Evolutionary conservation across 1,140 invertebrate genomes (phyloP), one percentile per base, ranked within the genome.

Genomic region (Cotesia vestalis): DNA sequence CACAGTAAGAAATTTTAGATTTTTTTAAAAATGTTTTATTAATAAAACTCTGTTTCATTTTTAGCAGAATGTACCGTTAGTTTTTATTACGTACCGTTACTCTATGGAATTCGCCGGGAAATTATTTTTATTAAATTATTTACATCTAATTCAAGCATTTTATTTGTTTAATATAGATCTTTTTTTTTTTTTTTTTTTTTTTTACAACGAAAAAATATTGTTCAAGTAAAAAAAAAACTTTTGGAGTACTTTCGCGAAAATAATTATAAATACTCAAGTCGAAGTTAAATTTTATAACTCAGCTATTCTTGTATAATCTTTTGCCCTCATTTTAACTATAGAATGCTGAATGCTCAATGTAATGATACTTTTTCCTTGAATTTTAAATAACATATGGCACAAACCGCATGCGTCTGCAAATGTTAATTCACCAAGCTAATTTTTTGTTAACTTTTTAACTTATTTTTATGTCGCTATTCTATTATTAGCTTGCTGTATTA

Each of bases 1-100:
- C 60, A 53, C 76, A 62, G 81, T 83, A 17, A 81, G 80, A 76
- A 51, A 20, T 27, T 14, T 27, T 14, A 12, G 14, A 62, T 40
- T 64, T 64, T 53, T 4, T 62, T 52, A 2, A 9, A 27, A 20
- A 17, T 17, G 17, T 17, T 34, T 55, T 0, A 11, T 17, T 46
- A 66, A 51, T 38, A 9, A 9, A 51, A 14, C 2, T 38, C 36
- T 34, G 4, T 0, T n/a, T 36, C 1, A 62, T 46, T 40, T 63
- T 14, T 4, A 14, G 38, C 46, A 9, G 27, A 70, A 53, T 70
- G 12, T 38, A 69, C 67, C 67, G 67, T 69, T 69, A 69, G 60
- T 36, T 20, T 20, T 20, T 36, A n/a, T 46, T 70, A 27, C 27
- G 27, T 27, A 62, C 59, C 69, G 60, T 70, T 70, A 70, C 2